phyloP scores from a whole-genome alignment of 1,140 invertebrate genomes.

The Penaeus chinensis region DNA sequence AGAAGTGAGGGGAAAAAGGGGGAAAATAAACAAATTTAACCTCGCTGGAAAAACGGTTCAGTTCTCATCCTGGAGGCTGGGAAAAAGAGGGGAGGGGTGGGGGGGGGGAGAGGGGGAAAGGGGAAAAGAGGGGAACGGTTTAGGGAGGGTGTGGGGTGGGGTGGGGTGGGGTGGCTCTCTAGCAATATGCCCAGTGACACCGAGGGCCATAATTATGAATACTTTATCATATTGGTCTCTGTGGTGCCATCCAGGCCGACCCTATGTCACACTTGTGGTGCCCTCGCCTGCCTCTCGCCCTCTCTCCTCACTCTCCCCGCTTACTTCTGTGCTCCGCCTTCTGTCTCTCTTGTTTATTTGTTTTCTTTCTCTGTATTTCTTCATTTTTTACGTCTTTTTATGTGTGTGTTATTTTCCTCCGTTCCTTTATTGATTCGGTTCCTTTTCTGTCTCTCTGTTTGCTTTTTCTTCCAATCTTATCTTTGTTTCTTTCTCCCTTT shows the following conservation, averaged over 20 bases:
- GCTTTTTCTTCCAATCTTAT: not conserved
- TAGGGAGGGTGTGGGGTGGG: not conserved
- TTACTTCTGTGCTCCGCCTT: too few relatives aligned
- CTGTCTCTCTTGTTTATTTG: not conserved
- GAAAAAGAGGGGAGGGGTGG: too few relatives aligned
- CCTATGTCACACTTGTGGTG: not conserved
- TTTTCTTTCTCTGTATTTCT: not conserved
- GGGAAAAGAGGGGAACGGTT: too few relatives aligned
- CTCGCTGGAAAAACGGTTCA: too few relatives aligned
- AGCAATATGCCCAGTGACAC: constrained; percentile 36
- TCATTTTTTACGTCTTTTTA: not conserved
- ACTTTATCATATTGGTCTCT: constrained; percentile 47
- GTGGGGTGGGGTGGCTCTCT: not conserved
- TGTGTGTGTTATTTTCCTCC: too few relatives aligned
- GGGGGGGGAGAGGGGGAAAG: too few relatives aligned
- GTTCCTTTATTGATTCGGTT: not conserved
- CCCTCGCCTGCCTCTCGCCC: not conserved
- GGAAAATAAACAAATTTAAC: too few relatives aligned
- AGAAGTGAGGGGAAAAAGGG: too few relatives aligned
- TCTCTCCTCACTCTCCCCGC: not conserved
- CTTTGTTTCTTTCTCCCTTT: too few relatives aligned
- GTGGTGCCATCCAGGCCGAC: constrained; percentile 27
- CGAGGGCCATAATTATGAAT: constrained; percentile 51
- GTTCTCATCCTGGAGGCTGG: too few relatives aligned
- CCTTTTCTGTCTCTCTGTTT: not conserved